A percentile compares a stretch with the other conserved stretches of the same genome.
Evolutionary conservation across 2,113 vertebrate genomes (phyloP).

Genomic region (Engystomops pustulosus): DNA sequence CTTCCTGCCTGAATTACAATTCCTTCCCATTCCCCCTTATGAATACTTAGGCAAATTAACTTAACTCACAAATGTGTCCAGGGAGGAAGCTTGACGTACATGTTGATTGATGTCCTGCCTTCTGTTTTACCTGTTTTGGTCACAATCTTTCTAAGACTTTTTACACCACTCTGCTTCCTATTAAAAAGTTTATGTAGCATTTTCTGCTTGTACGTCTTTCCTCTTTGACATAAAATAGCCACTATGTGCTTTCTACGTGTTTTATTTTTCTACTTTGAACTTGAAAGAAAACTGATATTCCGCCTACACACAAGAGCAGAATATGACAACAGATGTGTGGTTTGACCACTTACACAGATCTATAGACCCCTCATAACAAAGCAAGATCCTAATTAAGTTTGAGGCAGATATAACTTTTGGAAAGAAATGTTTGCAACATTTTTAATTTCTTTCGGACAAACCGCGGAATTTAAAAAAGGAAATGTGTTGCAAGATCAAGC

Average conservation of each 20-base stretch:
- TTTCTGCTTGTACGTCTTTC: too few relatives aligned
- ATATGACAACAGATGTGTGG: not conserved
- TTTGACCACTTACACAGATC: not conserved
- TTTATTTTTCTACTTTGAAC: not conserved
- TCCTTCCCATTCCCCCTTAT: not conserved
- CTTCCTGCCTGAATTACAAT: conserved; percentile 40
- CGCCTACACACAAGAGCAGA: not conserved
- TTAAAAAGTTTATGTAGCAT: too few relatives aligned
- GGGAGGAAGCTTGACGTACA: conserved; percentile 8
- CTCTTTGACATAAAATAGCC: not conserved
- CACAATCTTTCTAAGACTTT: too few relatives aligned
- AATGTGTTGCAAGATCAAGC: too few relatives aligned
- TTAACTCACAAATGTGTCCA: too few relatives aligned
- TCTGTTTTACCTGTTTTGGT: not conserved
- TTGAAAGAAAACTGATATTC: not conserved
- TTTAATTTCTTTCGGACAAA: too few relatives aligned
- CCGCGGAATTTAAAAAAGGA: too few relatives aligned
- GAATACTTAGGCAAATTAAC: conserved; percentile 47
- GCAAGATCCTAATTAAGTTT: not conserved
- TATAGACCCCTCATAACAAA: not conserved
- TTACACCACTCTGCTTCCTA: too few relatives aligned
- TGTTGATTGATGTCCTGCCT: not conserved
- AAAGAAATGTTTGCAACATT: not conserved
- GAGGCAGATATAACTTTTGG: not conserved
- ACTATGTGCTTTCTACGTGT: not conserved